phyloP scores from a whole-genome alignment of 2,113 vertebrate species.

The Phylloscopus trochilus region DNA sequence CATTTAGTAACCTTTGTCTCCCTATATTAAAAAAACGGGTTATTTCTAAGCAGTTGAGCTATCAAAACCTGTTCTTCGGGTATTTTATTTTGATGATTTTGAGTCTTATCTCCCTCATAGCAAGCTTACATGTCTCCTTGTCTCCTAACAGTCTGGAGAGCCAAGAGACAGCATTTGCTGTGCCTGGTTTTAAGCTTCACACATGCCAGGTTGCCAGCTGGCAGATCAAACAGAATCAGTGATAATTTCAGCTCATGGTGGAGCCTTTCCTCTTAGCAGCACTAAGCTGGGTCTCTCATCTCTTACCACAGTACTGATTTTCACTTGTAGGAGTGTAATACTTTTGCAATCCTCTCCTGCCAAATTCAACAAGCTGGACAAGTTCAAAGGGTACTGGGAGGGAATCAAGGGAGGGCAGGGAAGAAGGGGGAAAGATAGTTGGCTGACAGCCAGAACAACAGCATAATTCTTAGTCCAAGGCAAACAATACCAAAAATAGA shows the following conservation, averaged over 20 bases:
- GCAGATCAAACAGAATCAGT: neutral
- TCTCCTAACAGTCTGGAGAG: neutral
- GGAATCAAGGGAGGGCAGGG: neutral
- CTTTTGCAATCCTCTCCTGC: neutral
- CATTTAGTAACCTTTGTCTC: neutral
- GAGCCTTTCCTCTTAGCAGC: neutral
- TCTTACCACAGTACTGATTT: neutral
- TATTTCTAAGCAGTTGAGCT: neutral
- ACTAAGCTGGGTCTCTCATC: neutral
- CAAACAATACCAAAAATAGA: conserved; percentile 44
- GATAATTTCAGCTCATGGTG: neutral
- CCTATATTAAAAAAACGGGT: neutral
- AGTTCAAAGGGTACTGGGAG: conserved; percentile 41
- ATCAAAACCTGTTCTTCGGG: neutral
- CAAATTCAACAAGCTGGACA: conserved; percentile 7
- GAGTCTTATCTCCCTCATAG: neutral
- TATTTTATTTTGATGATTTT: neutral
- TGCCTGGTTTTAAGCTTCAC: neutral
- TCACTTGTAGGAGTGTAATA: neutral
- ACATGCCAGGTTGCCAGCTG: neutral
- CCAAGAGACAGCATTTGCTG: neutral
- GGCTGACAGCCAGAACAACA: conserved; percentile 15
- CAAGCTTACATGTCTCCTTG: neutral
- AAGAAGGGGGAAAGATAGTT: neutral
- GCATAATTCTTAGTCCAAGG: conserved; percentile 2